Evolutionary conservation across 2,888 invertebrate genomes (phyloP).

Genomic region (Muscina levida): DNA sequence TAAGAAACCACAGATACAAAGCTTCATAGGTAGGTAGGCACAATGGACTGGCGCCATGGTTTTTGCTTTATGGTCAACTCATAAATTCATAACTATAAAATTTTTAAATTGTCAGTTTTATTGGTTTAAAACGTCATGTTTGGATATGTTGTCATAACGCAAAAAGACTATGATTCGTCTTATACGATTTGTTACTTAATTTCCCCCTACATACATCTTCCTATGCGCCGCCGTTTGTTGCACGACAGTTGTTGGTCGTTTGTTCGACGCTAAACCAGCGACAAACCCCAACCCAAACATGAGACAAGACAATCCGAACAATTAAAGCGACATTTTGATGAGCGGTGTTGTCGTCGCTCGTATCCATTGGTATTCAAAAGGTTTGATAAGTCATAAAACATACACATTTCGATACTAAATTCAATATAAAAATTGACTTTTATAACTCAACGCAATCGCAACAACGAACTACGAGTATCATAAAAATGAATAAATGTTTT

Average conservation of each 20-base stretch:
- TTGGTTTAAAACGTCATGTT: slow-evolving; percentile 67
- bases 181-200: too few species aligned
- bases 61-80: slow-evolving; percentile 67
- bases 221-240: slow-evolving; percentile 7
- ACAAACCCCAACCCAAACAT: neutral
- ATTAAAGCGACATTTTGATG: slow-evolving; percentile 61
- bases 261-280: slow-evolving; percentile 3
- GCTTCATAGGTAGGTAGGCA: too few species aligned
- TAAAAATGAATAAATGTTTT: slow-evolving; percentile 55
- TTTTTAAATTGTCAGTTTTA: slow-evolving; percentile 69
- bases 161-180: slow-evolving; percentile 59
- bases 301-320: slow-evolving; percentile 55
- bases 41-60: slow-evolving; percentile 65
- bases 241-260: slow-evolving; percentile 4
- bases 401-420: slow-evolving; percentile 54
- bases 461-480: slow-evolving; percentile 23
- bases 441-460: slow-evolving; percentile 47
- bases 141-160: slow-evolving; percentile 66
- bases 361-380: slow-evolving; percentile 63
- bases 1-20: slow-evolving; percentile 11
- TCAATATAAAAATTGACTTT: slow-evolving; percentile 56
- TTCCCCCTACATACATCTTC: too few species aligned
- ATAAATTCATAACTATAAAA: slow-evolving; percentile 68
- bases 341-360: slow-evolving; percentile 51
- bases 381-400: slow-evolving; percentile 65